phyloP scores from a whole-genome alignment of 2,113 vertebrate genomes.

The Crocuta crocuta region DNA sequence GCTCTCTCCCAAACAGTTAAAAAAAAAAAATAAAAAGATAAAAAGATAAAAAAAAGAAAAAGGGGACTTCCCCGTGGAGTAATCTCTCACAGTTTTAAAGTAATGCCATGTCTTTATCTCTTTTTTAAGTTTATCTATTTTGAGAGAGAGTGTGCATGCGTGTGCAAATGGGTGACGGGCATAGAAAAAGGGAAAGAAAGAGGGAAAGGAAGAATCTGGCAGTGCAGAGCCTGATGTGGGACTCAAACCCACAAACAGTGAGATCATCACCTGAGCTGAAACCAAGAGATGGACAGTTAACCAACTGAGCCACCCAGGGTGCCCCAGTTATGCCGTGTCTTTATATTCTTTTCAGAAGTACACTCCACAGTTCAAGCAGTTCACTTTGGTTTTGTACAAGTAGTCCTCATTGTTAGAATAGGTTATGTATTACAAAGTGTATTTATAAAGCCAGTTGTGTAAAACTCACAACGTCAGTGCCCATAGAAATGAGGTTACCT shows the following conservation, averaged over 20 bases:
- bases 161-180: too few relatives aligned
- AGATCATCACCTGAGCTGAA: too few relatives aligned
- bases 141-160: too few relatives aligned
- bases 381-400: background rate
- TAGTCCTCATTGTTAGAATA: background rate
- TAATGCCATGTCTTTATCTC: background rate
- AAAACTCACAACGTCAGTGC: background rate
- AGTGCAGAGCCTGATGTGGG: too few relatives aligned
- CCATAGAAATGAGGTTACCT: slow-evolving; percentile 1
- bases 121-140: too few relatives aligned
- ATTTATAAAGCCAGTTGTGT: slow-evolving; percentile 39
- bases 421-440: background rate
- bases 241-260: too few relatives aligned
- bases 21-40: background rate
- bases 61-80: background rate
- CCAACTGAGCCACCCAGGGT: too few relatives aligned
- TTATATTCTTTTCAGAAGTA: background rate
- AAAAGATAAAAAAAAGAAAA: background rate
- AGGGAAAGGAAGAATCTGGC: too few relatives aligned
- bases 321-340: background rate
- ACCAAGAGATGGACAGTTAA: too few relatives aligned
- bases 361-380: background rate
- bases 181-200: too few relatives aligned
- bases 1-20: background rate
- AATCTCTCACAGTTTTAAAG: background rate